phyloP scores from a whole-genome alignment of 2,113 vertebrate genomes.

The Microcebus jonahi region DNA sequence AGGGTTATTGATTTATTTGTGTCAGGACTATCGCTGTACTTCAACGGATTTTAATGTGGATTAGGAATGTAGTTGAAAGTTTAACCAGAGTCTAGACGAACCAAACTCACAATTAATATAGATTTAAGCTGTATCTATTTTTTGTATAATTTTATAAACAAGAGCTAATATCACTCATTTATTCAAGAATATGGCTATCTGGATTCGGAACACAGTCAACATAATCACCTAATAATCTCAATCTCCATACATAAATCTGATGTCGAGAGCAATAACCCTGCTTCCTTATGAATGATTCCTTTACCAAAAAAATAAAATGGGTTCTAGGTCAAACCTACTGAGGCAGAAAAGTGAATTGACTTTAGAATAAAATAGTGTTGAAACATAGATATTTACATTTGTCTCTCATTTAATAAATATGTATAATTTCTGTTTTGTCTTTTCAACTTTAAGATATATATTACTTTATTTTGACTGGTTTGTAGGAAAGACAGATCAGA shows the following conservation, averaged over 20 bases:
- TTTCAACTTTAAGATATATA: neutral
- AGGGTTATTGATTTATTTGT: neutral
- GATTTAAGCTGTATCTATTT: neutral
- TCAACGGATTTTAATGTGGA: neutral
- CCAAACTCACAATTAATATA: neutral
- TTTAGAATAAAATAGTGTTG: neutral
- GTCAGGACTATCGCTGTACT: conserved; percentile 26
- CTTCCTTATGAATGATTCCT: neutral
- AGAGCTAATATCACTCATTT: neutral
- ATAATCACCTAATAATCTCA: neutral
- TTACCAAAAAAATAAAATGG: neutral
- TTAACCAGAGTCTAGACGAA: neutral
- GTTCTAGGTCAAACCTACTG: neutral
- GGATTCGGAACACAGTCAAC: neutral
- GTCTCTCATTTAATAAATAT: neutral
- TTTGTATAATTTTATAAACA: neutral
- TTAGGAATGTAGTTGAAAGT: neutral
- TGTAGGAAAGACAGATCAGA: neutral
- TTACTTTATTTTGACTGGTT: neutral
- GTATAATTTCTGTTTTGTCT: neutral
- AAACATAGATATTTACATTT: neutral
- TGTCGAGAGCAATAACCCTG: neutral
- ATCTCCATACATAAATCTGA: neutral
- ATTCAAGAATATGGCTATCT: neutral
- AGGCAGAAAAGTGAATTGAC: neutral